Evolutionary conservation across 2,888 invertebrate species (phyloP).

Genomic region (Hypselothyrea guttata): DNA sequence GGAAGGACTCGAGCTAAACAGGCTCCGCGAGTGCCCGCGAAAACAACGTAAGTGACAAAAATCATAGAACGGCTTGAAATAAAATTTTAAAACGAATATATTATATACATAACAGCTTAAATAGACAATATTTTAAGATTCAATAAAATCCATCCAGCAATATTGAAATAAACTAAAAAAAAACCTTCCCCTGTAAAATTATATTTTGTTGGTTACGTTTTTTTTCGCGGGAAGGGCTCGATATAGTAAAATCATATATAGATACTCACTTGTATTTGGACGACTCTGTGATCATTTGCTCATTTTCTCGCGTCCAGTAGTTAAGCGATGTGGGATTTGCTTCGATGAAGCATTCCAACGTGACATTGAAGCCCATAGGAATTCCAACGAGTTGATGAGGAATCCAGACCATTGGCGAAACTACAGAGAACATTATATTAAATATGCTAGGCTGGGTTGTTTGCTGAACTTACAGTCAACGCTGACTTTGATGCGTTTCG

Average conservation of each 20-base stretch:
- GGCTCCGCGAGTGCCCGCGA: no score
- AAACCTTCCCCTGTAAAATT: no score
- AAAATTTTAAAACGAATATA: no score
- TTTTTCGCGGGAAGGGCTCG: no score
- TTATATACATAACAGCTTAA: no score
- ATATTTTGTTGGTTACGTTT: no score
- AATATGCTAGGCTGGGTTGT: not conserved
- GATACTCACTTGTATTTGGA: constrained; percentile 87
- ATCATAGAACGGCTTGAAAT: no score
- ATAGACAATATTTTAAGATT: no score
- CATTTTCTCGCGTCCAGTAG: constrained; percentile 94
- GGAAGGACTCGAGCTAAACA: no score
- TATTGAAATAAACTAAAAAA: no score
- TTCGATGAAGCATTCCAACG: constrained; percentile 94
- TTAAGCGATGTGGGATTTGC: constrained; percentile 95
- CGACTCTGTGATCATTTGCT: constrained; percentile 94
- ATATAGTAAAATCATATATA: not conserved
- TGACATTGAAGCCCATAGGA: constrained; percentile 91
- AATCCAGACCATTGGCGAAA: constrained; percentile 96
- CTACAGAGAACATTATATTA: constrained; percentile 82
- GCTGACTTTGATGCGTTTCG: constrained; percentile 95
- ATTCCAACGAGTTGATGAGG: constrained; percentile 95
- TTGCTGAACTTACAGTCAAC: constrained; percentile 98
- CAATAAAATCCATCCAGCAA: no score
- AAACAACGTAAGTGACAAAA: no score